Conservation (phyloP, 2,888 invertebrate genomes). For the Ypsolopha sequella region DNA sequence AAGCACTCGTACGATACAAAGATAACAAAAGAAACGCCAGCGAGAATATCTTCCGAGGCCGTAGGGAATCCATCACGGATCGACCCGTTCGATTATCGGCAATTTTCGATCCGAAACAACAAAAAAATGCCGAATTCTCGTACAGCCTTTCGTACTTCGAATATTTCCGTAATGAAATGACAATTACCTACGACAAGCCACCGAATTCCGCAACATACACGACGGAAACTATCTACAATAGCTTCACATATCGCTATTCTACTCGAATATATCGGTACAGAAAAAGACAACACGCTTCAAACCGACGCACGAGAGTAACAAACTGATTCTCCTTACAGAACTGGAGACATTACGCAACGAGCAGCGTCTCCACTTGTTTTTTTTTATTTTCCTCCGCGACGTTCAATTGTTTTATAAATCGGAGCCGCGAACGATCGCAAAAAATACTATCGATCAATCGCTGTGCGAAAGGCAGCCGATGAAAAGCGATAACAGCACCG, state of each 20-base stretch:
- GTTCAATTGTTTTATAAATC: slow-evolving; percentile 70
- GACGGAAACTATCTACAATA: not conserved
- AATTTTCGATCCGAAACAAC: slow-evolving; percentile 52
- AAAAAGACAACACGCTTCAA: not conserved
- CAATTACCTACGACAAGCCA: slow-evolving; percentile 38
- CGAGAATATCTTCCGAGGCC: not conserved
- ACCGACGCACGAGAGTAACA: not conserved
- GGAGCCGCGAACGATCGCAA: slow-evolving; percentile 42
- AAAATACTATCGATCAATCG: slow-evolving; percentile 71
- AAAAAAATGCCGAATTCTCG: slow-evolving; percentile 34
- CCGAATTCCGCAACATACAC: not conserved
- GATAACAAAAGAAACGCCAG: not conserved
- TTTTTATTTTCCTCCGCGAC: slow-evolving; percentile 16
- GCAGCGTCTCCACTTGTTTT: not conserved
- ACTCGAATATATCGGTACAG: not conserved
- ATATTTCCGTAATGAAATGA: slow-evolving; percentile 67
- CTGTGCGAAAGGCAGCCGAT: slow-evolving; percentile 60
- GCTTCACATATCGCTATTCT: not conserved
- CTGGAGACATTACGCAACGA: slow-evolving; percentile 31
- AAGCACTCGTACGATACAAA: not conserved
- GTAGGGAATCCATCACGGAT: slow-evolving; percentile 38
- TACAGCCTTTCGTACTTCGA: slow-evolving; percentile 25
- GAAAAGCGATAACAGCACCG: slow-evolving; percentile 35
- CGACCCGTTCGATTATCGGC: slow-evolving; percentile 56
- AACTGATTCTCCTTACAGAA: slow-evolving; percentile 22